Percentiles rank a stretch among this genome's conserved stretches.
Conservation (phyloP, 2,113 vertebrate genomes). For the Ctenodactylus gundi region DNA sequence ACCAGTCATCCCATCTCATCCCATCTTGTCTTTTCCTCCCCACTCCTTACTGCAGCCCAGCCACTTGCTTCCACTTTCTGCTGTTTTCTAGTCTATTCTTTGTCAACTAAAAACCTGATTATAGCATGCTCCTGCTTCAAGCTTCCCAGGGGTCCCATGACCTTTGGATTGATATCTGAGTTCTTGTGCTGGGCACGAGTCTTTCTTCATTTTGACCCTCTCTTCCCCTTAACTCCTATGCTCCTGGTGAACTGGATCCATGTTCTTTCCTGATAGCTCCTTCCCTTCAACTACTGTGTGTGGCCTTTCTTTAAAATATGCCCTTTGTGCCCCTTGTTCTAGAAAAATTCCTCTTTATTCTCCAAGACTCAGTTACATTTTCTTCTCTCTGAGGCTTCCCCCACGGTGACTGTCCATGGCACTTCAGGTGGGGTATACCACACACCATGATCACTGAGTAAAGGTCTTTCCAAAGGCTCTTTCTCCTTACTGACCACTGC, state of each 20-base stretch:
- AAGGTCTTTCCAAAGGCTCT: neutral
- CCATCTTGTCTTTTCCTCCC: neutral
- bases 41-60: fast-evolving
- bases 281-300: neutral
- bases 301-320: neutral
- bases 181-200: neutral
- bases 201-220: neutral
- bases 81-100: neutral
- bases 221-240: neutral
- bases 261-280: neutral
- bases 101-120: neutral
- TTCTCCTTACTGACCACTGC: neutral
- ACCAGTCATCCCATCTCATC: fast-evolving
- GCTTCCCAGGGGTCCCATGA: neutral
- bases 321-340: neutral
- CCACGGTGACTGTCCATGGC: neutral
- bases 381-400: neutral
- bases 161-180: neutral
- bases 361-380: neutral
- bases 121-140: neutral
- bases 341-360: neutral
- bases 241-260: neutral
- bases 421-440: neutral
- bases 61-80: neutral
- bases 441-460: neutral